A percentile compares a stretch with the other conserved stretches of the same genome.
phyloP scores from a whole-genome alignment of 1,140 invertebrate species.

The Drosophila santomea region DNA sequence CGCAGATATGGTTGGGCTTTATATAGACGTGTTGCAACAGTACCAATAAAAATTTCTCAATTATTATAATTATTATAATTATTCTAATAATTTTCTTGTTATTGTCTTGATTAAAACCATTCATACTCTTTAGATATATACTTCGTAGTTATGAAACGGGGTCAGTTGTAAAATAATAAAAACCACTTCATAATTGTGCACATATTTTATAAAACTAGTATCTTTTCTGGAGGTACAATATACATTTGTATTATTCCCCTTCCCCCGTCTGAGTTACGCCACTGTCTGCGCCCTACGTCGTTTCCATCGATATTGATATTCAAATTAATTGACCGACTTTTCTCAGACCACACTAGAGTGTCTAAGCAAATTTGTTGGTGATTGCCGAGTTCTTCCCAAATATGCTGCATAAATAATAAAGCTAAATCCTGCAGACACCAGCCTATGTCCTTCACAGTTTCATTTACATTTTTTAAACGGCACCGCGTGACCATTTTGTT shows the following conservation, averaged over 20 bases:
- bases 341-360: conserved; percentile 13
- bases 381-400: conserved; percentile 18
- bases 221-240: no score
- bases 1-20: neutral
- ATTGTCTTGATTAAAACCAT: neutral
- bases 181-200: no score
- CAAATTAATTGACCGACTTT: conserved; percentile 45
- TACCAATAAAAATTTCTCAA: neutral
- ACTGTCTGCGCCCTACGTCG: neutral
- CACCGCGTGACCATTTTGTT: conserved; percentile 58
- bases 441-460: conserved; percentile 39
- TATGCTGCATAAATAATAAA: conserved; percentile 20
- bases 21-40: neutral
- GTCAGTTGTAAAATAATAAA: no score
- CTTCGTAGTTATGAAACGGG: no score
- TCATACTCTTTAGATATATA: no score
- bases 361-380: conserved; percentile 30
- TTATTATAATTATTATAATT: neutral
- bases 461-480: conserved; percentile 72
- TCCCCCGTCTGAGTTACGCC: neutral
- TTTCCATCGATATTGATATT: conserved; percentile 16
- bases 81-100: neutral
- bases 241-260: no score
- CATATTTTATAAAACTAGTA: no score
- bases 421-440: conserved; percentile 18